phyloP scores from a whole-genome alignment of 2,113 vertebrate genomes.

The Hippocampus guttulatus region DNA sequence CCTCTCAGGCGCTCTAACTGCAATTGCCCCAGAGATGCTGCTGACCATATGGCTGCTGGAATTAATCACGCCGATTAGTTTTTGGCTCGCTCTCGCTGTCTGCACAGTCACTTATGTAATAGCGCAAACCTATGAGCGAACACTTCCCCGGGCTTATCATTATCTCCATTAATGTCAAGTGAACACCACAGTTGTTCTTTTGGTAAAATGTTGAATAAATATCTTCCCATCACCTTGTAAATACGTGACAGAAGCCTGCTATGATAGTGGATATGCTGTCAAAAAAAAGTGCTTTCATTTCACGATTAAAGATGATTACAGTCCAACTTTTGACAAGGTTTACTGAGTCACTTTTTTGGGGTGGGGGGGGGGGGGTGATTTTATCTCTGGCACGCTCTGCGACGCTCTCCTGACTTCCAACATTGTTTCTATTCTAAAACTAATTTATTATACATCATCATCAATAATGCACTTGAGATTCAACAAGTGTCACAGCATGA shows the following conservation, averaged over 20 bases:
- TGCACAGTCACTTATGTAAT: conserved; percentile 63
- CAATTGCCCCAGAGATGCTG: conserved; percentile 66
- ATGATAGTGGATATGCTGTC: not conserved
- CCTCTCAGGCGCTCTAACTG: conserved; percentile 66
- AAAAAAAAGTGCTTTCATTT: not conserved
- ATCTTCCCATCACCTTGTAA: conserved; percentile 24
- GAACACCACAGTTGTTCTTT: conserved; percentile 27
- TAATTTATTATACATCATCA: not conserved
- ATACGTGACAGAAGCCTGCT: not conserved
- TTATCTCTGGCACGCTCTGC: too few relatives aligned
- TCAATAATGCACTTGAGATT: not conserved
- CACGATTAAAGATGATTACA: not conserved
- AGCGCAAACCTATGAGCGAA: conserved; percentile 46
- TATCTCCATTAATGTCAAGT: conserved; percentile 22
- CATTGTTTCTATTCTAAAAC: not conserved
- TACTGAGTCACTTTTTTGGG: too few relatives aligned
- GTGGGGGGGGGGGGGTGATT: too few relatives aligned
- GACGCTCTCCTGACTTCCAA: not conserved
- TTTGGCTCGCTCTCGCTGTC: conserved; percentile 66
- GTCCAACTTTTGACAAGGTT: not conserved
- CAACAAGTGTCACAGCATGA: too few relatives aligned
- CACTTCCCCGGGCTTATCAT: conserved; percentile 33
- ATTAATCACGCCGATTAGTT: conserved; percentile 73
- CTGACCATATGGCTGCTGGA: conserved; percentile 76
- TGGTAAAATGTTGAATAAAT: not conserved